Conservation (phyloP, 2,113 vertebrate genomes). For the Cryptotis parvus region DNA sequence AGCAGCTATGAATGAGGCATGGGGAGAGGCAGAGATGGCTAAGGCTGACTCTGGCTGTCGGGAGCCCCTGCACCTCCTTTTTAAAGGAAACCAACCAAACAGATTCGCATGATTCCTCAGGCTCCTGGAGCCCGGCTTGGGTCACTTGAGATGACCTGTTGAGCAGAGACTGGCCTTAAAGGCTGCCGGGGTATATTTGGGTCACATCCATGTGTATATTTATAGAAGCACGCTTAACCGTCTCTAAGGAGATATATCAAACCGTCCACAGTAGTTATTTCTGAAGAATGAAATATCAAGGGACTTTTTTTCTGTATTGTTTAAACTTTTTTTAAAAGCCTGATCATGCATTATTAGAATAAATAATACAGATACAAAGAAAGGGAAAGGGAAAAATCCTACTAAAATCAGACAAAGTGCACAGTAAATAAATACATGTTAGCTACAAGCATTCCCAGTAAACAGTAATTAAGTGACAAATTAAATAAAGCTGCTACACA, state of each 20-base stretch:
- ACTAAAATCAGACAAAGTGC: constrained; percentile 66
- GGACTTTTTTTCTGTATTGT: constrained; percentile 58
- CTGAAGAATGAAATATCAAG: constrained; percentile 58
- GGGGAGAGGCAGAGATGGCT: constrained; percentile 28
- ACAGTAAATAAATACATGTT: constrained; percentile 75
- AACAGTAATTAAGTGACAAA: constrained; percentile 77
- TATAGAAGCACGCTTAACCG: constrained; percentile 1
- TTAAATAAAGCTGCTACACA: constrained; percentile 73
- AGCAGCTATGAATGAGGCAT: constrained; percentile 40
- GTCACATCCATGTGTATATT: constrained; percentile 62
- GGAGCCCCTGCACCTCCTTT: constrained; percentile 39
- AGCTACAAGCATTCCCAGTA: constrained; percentile 57
- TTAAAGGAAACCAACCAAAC: constrained; percentile 46
- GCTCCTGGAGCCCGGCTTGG: constrained; percentile 1
- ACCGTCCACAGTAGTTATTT: constrained; percentile 60
- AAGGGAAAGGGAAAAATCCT: constrained; percentile 23
- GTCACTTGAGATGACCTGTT: constrained; percentile 47
- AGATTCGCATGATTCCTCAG: constrained; percentile 49
- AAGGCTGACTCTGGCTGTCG: constrained; percentile 13
- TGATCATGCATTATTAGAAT: constrained; percentile 59
- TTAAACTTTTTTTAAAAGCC: background rate
- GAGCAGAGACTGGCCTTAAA: constrained; percentile 48
- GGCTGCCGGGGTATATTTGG: constrained; percentile 67
- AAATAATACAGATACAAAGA: constrained; percentile 60
- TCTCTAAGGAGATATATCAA: constrained; percentile 36